These are phyloP conservation scores for Ormyrus labotus DNA, from an alignment of 2,888 invertebrate species.

Conservation along the genomic window DNA sequence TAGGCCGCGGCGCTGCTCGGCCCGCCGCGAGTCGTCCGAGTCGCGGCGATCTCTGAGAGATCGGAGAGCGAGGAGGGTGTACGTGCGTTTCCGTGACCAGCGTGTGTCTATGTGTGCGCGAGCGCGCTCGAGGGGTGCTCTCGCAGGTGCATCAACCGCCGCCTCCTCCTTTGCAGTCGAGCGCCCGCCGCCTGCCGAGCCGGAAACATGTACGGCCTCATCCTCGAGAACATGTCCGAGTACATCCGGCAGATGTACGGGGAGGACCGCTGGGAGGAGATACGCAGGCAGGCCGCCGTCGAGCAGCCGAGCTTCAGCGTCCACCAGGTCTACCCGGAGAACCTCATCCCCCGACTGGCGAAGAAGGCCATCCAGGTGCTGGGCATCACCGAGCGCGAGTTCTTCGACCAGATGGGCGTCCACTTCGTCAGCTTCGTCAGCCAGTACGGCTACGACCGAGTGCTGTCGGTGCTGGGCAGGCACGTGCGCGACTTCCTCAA, in stretches of 20 bases:
- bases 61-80: too few relatives aligned
- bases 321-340: conserved; percentile 96
- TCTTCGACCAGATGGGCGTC: conserved; percentile 96
- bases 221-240: conserved; percentile 95
- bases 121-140: too few relatives aligned
- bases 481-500: conserved; percentile 97
- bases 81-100: too few relatives aligned
- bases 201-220: conserved; percentile 92
- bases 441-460: conserved; percentile 95
- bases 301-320: conserved; percentile 92
- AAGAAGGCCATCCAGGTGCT: conserved; percentile 91
- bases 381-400: conserved; percentile 90
- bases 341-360: conserved; percentile 88
- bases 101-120: too few relatives aligned
- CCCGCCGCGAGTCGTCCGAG: not conserved
- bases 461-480: conserved; percentile 91
- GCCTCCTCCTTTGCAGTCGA: not conserved
- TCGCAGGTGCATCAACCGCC: too few relatives aligned
- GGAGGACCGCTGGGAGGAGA: conserved; percentile 95
- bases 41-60: too few relatives aligned
- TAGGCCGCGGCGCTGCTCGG: not conserved
- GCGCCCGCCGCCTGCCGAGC: conserved; percentile 10
- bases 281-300: conserved; percentile 89
- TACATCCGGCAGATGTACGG: conserved; percentile 96
- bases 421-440: conserved; percentile 95